Conservation (phyloP, 2,888 invertebrate genomes). For the Bedellia somnulentella region DNA sequence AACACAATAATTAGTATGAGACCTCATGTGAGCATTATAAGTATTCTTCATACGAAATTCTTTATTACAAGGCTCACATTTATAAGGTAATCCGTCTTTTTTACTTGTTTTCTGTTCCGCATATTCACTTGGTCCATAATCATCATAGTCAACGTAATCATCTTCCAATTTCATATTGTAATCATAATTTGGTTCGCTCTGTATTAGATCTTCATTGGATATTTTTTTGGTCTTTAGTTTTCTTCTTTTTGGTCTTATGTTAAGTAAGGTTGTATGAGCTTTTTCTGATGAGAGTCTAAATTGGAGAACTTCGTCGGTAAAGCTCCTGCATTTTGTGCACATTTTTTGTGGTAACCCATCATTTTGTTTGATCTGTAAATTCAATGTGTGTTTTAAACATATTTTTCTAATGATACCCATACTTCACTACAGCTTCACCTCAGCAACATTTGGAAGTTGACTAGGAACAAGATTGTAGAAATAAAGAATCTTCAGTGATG, state of each 20-base stretch:
- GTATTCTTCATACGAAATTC: slow-evolving; percentile 43
- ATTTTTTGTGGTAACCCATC: slow-evolving; percentile 39
- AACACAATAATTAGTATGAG: slow-evolving; percentile 42
- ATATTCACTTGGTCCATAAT: not conserved
- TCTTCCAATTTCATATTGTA: not conserved
- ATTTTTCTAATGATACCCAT: not conserved
- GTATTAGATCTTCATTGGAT: not conserved
- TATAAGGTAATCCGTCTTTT: slow-evolving; percentile 18
- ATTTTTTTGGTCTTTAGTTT: not conserved
- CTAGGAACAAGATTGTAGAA: too few relatives aligned
- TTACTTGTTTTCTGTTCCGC: not conserved
- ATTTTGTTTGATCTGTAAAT: slow-evolving; percentile 26
- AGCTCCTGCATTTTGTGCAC: slow-evolving; percentile 23
- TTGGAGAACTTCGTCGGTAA: slow-evolving; percentile 20
- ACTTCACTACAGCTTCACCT: not conserved
- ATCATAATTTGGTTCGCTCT: not conserved
- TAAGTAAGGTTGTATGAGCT: slow-evolving; percentile 22
- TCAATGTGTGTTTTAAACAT: not conserved
- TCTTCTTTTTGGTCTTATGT: slow-evolving; percentile 3
- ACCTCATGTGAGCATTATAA: slow-evolving; percentile 36
- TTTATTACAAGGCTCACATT: slow-evolving; percentile 29
- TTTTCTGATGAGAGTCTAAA: slow-evolving; percentile 27
- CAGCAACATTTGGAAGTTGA: too few relatives aligned
- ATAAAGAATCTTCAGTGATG: too few relatives aligned
- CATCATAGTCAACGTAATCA: not conserved